Percentiles rank a stretch among this genome's conserved stretches.
These are phyloP conservation scores for Thyatira batis DNA, from an alignment of 2,888 invertebrate genomes.

Conservation along the genomic window DNA sequence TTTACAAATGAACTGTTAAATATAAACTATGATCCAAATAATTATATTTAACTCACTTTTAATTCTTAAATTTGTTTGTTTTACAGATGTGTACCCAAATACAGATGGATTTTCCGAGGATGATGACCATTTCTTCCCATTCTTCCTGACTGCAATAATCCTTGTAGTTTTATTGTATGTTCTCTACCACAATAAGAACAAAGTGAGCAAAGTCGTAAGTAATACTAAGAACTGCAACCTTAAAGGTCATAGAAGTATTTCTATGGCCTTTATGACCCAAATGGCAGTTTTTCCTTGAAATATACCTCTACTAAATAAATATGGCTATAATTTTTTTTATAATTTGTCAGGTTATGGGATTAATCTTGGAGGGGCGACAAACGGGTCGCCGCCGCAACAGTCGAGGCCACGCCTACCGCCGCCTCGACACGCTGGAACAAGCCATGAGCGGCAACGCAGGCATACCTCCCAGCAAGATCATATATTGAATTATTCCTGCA, in stretches of 20 bases:
- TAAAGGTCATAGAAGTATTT: too few relatives aligned
- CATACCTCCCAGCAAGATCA: slow-evolving; percentile 74
- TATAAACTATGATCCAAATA: not conserved
- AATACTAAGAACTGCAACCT: too few relatives aligned
- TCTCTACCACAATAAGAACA: slow-evolving; percentile 74
- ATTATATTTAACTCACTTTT: too few relatives aligned
- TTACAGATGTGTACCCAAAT: slow-evolving; percentile 57
- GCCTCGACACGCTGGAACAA: slow-evolving; percentile 73
- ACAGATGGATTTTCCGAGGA: slow-evolving; percentile 55
- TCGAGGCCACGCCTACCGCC: slow-evolving; percentile 70
- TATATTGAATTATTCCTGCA: slow-evolving; percentile 47
- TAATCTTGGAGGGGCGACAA: slow-evolving; percentile 70
- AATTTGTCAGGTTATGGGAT: slow-evolving; percentile 64
- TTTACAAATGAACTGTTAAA: not conserved
- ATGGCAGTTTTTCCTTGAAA: too few relatives aligned
- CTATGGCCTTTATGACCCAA: too few relatives aligned
- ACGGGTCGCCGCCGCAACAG: slow-evolving; percentile 66
- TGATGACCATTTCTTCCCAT: slow-evolving; percentile 72
- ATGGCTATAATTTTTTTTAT: not conserved
- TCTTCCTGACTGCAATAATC: slow-evolving; percentile 67
- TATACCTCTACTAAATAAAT: too few relatives aligned
- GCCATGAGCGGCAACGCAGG: slow-evolving; percentile 67
- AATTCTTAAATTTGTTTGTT: not conserved
- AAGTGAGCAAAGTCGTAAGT: slow-evolving; percentile 74
- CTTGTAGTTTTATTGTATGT: slow-evolving; percentile 66